A percentile compares a stretch with the other conserved stretches of the same genome.
Conservation (phyloP, 2,888 invertebrate genomes). For the Tortrix viridana region DNA sequence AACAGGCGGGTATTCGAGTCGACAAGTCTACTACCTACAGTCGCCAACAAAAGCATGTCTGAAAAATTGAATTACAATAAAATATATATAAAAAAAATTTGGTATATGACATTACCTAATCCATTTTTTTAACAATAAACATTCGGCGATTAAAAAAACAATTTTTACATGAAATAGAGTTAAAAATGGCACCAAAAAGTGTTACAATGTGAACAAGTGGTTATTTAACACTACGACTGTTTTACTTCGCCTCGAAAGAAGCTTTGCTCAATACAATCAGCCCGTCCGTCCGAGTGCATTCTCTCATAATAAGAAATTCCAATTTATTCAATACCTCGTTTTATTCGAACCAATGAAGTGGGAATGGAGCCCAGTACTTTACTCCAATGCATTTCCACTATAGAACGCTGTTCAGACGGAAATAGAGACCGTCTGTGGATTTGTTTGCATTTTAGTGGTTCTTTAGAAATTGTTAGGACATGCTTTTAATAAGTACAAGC, state of each 20-base stretch:
- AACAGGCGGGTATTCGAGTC: no score
- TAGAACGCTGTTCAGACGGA: slow-evolving; percentile 29
- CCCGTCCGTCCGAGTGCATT: slow-evolving; percentile 41
- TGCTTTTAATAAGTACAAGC: slow-evolving; percentile 1
- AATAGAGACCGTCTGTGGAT: slow-evolving; percentile 9
- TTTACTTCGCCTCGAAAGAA: slow-evolving; percentile 45
- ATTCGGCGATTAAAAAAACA: no score
- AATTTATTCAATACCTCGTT: slow-evolving; percentile 58
- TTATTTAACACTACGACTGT: slow-evolving; percentile 44
- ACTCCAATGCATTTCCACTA: slow-evolving; percentile 48
- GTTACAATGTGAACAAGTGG: slow-evolving; percentile 36
- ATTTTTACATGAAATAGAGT: no score
- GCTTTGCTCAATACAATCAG: slow-evolving; percentile 45
- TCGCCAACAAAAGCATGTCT: no score
- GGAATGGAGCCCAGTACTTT: slow-evolving; percentile 47
- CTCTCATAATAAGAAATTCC: slow-evolving; percentile 51
- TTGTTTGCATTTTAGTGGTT: slow-evolving; percentile 7
- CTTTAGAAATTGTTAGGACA: neutral
- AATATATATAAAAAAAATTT: no score
- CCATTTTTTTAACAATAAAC: no score
- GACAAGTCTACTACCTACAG: no score
- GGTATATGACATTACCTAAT: no score
- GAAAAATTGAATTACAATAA: no score
- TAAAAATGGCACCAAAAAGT: neutral
- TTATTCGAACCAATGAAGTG: slow-evolving; percentile 60